Conservation (phyloP, 2,888 invertebrate species). For the Zhuqinia jingwanae region DNA sequence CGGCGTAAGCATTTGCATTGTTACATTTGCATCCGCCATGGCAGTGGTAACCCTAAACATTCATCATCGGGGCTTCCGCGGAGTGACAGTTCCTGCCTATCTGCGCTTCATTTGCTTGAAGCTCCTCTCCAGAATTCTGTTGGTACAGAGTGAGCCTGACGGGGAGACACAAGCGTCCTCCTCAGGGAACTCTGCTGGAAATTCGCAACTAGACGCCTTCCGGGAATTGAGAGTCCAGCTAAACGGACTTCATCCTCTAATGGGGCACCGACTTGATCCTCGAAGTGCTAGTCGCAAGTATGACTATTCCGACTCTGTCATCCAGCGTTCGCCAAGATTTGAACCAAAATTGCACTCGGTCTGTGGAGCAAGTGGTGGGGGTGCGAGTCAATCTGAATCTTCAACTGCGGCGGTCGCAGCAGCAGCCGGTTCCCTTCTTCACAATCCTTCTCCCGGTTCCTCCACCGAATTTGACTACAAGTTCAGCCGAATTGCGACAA, state of each 20-base stretch:
- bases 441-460: slow-evolving; percentile 6
- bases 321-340: slow-evolving; percentile 83
- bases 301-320: slow-evolving; percentile 79
- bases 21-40: slow-evolving; percentile 89
- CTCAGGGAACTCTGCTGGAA: slow-evolving; percentile 27
- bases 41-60: slow-evolving; percentile 93
- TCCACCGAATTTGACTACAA: slow-evolving; percentile 84
- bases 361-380: background rate
- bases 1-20: slow-evolving; percentile 90
- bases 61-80: slow-evolving; percentile 91
- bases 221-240: slow-evolving; percentile 78
- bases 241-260: slow-evolving; percentile 84
- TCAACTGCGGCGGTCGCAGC: background rate
- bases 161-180: slow-evolving; percentile 49
- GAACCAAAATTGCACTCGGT: slow-evolving; percentile 78
- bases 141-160: slow-evolving; percentile 83
- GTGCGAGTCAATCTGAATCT: background rate
- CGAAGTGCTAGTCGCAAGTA: slow-evolving; percentile 82
- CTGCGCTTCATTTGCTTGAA: slow-evolving; percentile 88
- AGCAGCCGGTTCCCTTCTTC: background rate
- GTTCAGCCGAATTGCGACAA: slow-evolving; percentile 86
- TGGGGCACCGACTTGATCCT: slow-evolving; percentile 85
- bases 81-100: slow-evolving; percentile 88
- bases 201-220: slow-evolving; percentile 75
- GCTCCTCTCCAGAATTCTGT: slow-evolving; percentile 87